These are phyloP conservation scores for Zoroaster sp. DNA, from an alignment of 53 echinoderm and acorn worm genomes.

Conservation along the genomic window DNA sequence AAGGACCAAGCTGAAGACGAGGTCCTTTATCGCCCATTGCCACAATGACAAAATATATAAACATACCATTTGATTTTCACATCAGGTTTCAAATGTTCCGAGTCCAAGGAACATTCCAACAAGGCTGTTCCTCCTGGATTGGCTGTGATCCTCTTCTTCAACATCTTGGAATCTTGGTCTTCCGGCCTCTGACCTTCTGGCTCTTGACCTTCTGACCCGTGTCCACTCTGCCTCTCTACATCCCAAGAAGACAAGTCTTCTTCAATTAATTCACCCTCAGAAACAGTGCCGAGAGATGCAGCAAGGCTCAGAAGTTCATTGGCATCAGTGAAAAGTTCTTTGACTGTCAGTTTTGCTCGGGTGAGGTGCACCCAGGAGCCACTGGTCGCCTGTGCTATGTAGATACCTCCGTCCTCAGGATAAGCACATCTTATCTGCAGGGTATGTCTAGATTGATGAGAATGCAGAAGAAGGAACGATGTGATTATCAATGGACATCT, in stretches of 20 bases:
- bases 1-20: too few species aligned
- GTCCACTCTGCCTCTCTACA: background rate
- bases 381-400: conserved; percentile 40
- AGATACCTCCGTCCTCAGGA: conserved; percentile 60
- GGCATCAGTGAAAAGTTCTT: background rate
- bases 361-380: background rate
- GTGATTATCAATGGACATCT: background rate
- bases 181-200: background rate
- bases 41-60: background rate
- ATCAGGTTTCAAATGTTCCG: conserved; percentile 1
- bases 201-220: background rate
- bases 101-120: conserved; percentile 24
- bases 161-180: conserved; percentile 11
- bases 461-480: background rate
- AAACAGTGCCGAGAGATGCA: background rate
- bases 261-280: background rate
- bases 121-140: conserved; percentile 44
- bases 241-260: background rate
- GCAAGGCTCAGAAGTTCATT: background rate
- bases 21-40: too few species aligned
- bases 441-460: background rate
- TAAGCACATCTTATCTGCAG: conserved; percentile 37
- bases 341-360: background rate
- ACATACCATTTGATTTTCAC: conserved; percentile 59
- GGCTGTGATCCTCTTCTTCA: conserved; percentile 43